phyloP scores from a whole-genome alignment of 2,888 invertebrate genomes.

The Zootermopsis nevadensis region DNA sequence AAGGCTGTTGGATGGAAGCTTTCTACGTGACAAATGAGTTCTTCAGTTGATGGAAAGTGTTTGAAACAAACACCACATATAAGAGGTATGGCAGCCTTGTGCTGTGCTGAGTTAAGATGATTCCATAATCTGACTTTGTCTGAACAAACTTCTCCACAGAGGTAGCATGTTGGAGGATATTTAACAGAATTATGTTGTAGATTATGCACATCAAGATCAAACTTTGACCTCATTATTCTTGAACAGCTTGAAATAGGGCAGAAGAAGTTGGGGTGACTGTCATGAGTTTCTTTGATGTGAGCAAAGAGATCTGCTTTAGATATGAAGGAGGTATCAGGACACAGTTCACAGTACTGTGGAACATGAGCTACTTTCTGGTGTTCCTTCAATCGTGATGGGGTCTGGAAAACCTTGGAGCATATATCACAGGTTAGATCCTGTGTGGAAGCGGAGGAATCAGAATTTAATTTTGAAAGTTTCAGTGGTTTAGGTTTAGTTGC shows the following conservation, averaged over 20 bases:
- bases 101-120: slow-evolving; percentile 58
- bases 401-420: slow-evolving; percentile 69
- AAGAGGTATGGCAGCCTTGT: slow-evolving; percentile 68
- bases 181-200: slow-evolving; percentile 43
- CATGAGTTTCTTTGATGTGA: slow-evolving; percentile 63
- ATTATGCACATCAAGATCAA: slow-evolving; percentile 45
- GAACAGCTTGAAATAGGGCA: slow-evolving; percentile 39
- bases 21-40: slow-evolving; percentile 68
- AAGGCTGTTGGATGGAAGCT: slow-evolving; percentile 66
- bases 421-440: slow-evolving; percentile 67
- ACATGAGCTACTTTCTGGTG: slow-evolving; percentile 69
- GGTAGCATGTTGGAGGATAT: slow-evolving; percentile 47
- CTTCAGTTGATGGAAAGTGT: slow-evolving; percentile 68
- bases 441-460: too few relatives aligned
- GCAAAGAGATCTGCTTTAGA: slow-evolving; percentile 70
- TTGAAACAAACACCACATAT: slow-evolving; percentile 70
- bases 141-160: slow-evolving; percentile 49
- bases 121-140: slow-evolving; percentile 40
- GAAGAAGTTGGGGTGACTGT: slow-evolving; percentile 37
- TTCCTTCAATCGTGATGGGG: slow-evolving; percentile 67
- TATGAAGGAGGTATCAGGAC: slow-evolving; percentile 65
- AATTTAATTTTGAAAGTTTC: not conserved
- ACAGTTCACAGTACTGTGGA: slow-evolving; percentile 67
- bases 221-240: slow-evolving; percentile 34
- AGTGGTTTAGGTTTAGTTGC: slow-evolving; percentile 57